Evolutionary conservation across 2,797 vertebrate genomes (phyloP).

Genomic region (Cercopithecus diana): DNA sequence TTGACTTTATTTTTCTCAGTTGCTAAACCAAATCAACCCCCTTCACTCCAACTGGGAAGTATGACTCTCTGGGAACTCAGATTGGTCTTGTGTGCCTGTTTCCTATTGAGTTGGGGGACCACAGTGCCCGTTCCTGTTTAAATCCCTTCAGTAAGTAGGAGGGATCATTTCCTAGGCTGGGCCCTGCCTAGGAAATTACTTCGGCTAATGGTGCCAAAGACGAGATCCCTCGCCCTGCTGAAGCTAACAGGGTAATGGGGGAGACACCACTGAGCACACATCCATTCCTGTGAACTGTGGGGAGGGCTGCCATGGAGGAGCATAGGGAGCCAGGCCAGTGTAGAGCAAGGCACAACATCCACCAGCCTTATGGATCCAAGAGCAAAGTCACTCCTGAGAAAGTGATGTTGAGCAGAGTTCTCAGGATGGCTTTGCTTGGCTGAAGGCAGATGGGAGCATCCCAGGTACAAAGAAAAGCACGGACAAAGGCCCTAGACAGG

Average conservation of each 20-base stretch:
- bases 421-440: neutral
- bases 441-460: neutral
- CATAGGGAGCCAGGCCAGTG: no score
- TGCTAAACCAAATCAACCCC: neutral
- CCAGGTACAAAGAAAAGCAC: neutral
- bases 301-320: neutral
- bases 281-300: neutral
- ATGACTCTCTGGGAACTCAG: neutral
- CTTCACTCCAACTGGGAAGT: neutral
- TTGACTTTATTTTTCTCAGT: neutral
- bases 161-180: neutral
- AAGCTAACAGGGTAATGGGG: neutral
- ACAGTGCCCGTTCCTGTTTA: neutral
- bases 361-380: neutral
- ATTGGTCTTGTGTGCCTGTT: neutral
- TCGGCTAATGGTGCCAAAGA: neutral
- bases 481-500: no score
- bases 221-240: neutral
- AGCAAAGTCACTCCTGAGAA: neutral
- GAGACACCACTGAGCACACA: neutral
- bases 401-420: neutral
- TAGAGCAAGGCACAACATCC: fast-evolving
- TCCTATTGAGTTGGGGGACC: neutral
- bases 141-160: neutral
- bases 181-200: no score